Evolutionary conservation across 1,140 invertebrate genomes (phyloP).

Genomic region (Charaxes varanes): DNA sequence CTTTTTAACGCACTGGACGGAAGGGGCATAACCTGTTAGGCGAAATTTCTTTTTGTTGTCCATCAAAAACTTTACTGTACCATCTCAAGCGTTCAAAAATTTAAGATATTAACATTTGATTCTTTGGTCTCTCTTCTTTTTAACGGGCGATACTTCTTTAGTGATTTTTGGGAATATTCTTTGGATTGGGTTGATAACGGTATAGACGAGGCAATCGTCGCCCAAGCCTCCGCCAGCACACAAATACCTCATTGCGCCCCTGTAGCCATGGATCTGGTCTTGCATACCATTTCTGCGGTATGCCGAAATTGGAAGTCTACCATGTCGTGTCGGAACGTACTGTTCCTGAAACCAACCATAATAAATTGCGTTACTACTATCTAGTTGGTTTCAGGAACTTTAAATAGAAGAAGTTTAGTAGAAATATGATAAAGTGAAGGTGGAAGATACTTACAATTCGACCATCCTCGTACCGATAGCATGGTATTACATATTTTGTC

Average conservation of each 20-base stretch:
- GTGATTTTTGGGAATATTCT: constrained; percentile 43
- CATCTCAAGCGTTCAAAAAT: too few species aligned
- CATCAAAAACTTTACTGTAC: too few species aligned
- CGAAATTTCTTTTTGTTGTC: constrained; percentile 19
- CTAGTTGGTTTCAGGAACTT: constrained; percentile 39
- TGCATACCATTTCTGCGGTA: constrained; percentile 60
- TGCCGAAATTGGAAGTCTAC: constrained; percentile 49
- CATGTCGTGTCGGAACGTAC: constrained; percentile 51
- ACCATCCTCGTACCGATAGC: constrained; percentile 63
- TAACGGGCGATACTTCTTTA: constrained; percentile 42
- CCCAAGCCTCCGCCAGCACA: constrained; percentile 33
- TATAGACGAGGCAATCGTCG: constrained; percentile 29
- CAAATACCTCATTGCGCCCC: constrained; percentile 45
- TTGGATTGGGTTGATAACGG: constrained; percentile 42
- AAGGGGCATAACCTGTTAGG: constrained; percentile 45
- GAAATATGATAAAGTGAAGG: background rate
- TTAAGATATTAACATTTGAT: constrained; percentile 9
- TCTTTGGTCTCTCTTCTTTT: constrained; percentile 41
- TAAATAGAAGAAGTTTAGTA: constrained; percentile 8
- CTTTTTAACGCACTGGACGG: constrained; percentile 55
- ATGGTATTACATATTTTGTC: constrained; percentile 63
- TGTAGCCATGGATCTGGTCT: constrained; percentile 59
- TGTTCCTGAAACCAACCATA: constrained; percentile 68
- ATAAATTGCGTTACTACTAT: constrained; percentile 13
- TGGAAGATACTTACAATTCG: constrained; percentile 48